Percentiles rank a stretch among this genome's conserved stretches.
Evolutionary conservation across 2,113 vertebrate genomes (phyloP).

Genomic region (Dascyllus trimaculatus): DNA sequence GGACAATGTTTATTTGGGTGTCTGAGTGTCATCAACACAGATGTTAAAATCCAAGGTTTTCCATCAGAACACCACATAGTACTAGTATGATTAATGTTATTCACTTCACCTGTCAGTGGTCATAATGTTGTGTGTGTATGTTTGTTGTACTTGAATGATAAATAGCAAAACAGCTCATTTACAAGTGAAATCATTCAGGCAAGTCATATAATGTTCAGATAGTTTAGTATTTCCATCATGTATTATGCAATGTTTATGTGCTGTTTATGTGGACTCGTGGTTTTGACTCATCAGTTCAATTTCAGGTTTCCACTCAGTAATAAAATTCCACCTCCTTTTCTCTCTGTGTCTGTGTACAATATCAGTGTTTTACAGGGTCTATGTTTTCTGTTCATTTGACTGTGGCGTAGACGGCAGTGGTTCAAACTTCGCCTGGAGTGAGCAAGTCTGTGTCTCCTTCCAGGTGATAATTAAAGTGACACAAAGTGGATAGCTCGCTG

Average conservation of each 20-base stretch:
- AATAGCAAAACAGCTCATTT: background rate
- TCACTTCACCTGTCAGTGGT: too few species aligned
- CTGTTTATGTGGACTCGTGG: background rate
- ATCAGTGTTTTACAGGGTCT: conserved; percentile 20
- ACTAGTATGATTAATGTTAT: too few species aligned
- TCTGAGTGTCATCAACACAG: too few species aligned
- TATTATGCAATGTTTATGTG: background rate
- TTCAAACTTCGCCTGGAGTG: conserved; percentile 26
- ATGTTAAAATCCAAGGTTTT: too few species aligned
- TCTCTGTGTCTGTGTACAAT: background rate
- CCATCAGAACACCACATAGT: too few species aligned
- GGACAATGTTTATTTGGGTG: too few species aligned
- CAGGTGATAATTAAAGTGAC: conserved; percentile 65
- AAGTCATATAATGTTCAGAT: conserved; percentile 3
- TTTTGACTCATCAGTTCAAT: background rate
- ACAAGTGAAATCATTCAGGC: background rate
- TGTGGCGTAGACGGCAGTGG: conserved; percentile 19
- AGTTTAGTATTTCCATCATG: background rate
- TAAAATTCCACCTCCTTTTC: background rate
- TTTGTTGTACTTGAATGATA: background rate
- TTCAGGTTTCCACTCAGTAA: background rate
- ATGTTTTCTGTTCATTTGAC: conserved; percentile 28
- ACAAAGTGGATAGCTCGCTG: conserved; percentile 46
- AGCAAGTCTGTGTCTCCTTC: conserved; percentile 35
- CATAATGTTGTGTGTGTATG: too few species aligned